phyloP scores from a whole-genome alignment of 2,797 vertebrate genomes.

The Centroberyx gerrardi region DNA sequence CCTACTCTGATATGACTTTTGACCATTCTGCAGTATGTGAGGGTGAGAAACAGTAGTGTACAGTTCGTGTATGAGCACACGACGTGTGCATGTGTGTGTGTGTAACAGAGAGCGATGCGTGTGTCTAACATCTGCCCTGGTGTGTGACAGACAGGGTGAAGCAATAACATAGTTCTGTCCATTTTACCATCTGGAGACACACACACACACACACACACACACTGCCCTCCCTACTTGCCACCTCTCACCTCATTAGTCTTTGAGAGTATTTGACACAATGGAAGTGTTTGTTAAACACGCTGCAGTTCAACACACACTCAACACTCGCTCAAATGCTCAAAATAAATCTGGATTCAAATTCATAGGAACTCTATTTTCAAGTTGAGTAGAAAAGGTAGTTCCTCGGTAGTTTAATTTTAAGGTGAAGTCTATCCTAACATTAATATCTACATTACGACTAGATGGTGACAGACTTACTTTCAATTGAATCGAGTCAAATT shows the following conservation, averaged over 20 bases:
- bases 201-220: constrained; percentile 20
- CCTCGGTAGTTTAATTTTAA: background rate
- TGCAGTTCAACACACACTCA: constrained; percentile 5
- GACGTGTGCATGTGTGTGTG: constrained; percentile 52
- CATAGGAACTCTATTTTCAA: constrained; percentile 9
- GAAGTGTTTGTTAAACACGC: constrained; percentile 61
- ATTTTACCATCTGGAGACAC: constrained; percentile 73
- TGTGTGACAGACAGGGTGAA: constrained; percentile 68
- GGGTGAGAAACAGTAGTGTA: constrained; percentile 41
- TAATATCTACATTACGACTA: too few relatives aligned
- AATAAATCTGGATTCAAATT: constrained; percentile 2
- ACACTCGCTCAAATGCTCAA: background rate
- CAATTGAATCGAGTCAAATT: background rate
- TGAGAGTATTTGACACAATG: constrained; percentile 28
- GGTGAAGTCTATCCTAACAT: background rate
- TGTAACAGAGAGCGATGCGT: constrained; percentile 38
- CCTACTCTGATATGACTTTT: constrained; percentile 23
- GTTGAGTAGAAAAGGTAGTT: background rate
- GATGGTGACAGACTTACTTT: background rate
- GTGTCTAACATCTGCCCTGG: constrained; percentile 36
- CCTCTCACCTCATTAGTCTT: constrained; percentile 42
- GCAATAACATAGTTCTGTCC: constrained; percentile 56
- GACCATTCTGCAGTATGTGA: constrained; percentile 1
- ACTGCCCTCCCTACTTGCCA: constrained; percentile 7
- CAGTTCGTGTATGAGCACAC: constrained; percentile 44